Percentiles rank a stretch among this genome's conserved stretches.
Evolutionary conservation across 1,140 invertebrate genomes (phyloP).

Genomic region (Drosophila jambulina): DNA sequence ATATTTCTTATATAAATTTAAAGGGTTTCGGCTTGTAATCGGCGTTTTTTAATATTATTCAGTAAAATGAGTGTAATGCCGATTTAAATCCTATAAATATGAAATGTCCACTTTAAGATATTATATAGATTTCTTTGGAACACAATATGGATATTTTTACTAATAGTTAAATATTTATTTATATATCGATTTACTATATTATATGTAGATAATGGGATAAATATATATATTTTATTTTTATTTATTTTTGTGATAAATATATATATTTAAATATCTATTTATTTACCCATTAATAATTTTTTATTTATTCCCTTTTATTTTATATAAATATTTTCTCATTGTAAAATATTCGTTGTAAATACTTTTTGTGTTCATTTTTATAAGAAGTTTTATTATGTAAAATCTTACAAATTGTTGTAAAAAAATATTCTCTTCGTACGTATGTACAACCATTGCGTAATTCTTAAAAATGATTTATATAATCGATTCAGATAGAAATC

Average conservation of each 20-base stretch:
- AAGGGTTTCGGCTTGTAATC: constrained; percentile 38
- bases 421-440: constrained; percentile 61
- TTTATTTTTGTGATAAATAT: constrained; percentile 7
- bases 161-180: constrained; percentile 41
- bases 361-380: constrained; percentile 48
- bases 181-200: constrained; percentile 10
- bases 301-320: constrained; percentile 1
- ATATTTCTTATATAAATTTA: constrained; percentile 67
- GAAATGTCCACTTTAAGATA: constrained; percentile 68
- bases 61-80: constrained; percentile 46
- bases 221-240: constrained; percentile 38
- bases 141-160: constrained; percentile 75
- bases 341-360: constrained; percentile 81
- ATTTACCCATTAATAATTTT: constrained; percentile 16
- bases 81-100: constrained; percentile 53
- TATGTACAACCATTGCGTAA: constrained; percentile 27
- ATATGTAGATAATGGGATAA: constrained; percentile 27
- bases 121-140: constrained; percentile 62
- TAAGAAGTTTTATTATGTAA: constrained; percentile 61
- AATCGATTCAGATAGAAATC: not conserved
- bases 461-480: constrained; percentile 17
- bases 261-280: constrained; percentile 19
- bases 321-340: constrained; percentile 30
- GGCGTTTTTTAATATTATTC: constrained; percentile 38
- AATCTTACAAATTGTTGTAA: constrained; percentile 67